Conservation (phyloP, 2,888 invertebrate species). For the Callyntrura sp. region DNA sequence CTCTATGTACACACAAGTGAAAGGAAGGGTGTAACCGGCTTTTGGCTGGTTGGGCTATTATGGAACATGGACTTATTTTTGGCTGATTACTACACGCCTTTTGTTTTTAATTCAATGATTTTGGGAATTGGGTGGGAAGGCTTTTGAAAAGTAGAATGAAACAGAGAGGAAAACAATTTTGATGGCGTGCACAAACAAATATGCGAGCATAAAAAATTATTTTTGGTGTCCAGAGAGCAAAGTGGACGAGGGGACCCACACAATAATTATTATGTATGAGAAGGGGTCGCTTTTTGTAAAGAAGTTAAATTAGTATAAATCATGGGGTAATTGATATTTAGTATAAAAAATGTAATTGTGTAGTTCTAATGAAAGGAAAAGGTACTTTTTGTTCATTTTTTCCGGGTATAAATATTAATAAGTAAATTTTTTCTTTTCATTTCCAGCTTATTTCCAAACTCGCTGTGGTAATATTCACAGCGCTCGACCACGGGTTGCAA, state of each 20-base stretch:
- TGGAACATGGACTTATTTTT: slow-evolving; percentile 35
- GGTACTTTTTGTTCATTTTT: neutral
- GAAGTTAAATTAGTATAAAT: neutral
- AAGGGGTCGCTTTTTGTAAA: neutral
- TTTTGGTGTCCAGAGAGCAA: too few relatives aligned
- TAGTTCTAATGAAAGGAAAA: too few relatives aligned
- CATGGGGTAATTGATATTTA: neutral
- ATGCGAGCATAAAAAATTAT: too few relatives aligned
- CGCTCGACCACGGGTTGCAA: slow-evolving; percentile 94
- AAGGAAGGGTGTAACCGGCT: slow-evolving; percentile 62
- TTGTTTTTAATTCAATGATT: slow-evolving; percentile 26
- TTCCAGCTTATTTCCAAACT: slow-evolving; percentile 92
- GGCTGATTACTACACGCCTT: slow-evolving; percentile 27
- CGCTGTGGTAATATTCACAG: slow-evolving; percentile 94
- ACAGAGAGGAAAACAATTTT: neutral
- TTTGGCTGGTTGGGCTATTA: slow-evolving; percentile 29
- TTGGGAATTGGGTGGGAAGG: slow-evolving; percentile 1
- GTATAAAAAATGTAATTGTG: neutral
- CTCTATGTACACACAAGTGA: neutral
- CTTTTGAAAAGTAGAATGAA: neutral
- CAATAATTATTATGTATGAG: neutral
- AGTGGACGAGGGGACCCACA: neutral
- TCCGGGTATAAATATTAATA: neutral
- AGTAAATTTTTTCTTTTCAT: neutral
- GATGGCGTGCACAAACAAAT: neutral